Evolutionary conservation across 2,888 invertebrate species (phyloP).

Genomic region (Napeogenes sylphis): DNA sequence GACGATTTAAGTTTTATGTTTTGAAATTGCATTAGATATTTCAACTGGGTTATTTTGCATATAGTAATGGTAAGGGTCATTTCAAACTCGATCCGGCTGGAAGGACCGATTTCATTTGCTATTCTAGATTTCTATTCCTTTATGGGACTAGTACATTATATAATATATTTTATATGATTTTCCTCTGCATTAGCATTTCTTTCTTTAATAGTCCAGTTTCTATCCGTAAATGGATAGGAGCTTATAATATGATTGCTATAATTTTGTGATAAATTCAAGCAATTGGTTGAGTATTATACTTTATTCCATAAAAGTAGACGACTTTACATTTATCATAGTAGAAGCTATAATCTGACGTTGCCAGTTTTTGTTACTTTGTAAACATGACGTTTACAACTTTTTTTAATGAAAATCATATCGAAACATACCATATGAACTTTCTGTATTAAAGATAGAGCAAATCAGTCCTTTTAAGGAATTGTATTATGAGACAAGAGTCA

Average conservation of each 20-base stretch:
- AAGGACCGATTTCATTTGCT: slow-evolving; percentile 22
- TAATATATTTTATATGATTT: slow-evolving; percentile 15
- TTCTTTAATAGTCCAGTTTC: background rate
- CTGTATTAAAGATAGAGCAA: slow-evolving; percentile 26
- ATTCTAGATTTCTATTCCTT: slow-evolving; percentile 7
- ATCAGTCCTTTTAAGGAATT: slow-evolving; percentile 27
- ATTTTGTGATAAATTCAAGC: too few relatives aligned
- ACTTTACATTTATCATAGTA: background rate
- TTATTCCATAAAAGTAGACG: background rate
- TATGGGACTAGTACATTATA: slow-evolving; percentile 10
- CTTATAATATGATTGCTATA: too few relatives aligned
- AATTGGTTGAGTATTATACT: too few relatives aligned
- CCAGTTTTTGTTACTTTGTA: slow-evolving; percentile 10
- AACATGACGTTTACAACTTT: slow-evolving; percentile 1
- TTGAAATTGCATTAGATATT: slow-evolving; percentile 20
- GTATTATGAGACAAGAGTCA: slow-evolving; percentile 28
- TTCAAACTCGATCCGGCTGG: slow-evolving; percentile 22
- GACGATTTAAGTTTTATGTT: slow-evolving; percentile 4
- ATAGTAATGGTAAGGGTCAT: slow-evolving; percentile 23
- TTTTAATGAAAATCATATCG: slow-evolving; percentile 23
- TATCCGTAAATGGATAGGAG: background rate
- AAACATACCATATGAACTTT: slow-evolving; percentile 30
- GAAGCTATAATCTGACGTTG: background rate
- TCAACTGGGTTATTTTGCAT: slow-evolving; percentile 21
- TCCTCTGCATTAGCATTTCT: background rate